Conservation (phyloP, 2,113 vertebrate genomes). For the Catharus bicknelli region DNA sequence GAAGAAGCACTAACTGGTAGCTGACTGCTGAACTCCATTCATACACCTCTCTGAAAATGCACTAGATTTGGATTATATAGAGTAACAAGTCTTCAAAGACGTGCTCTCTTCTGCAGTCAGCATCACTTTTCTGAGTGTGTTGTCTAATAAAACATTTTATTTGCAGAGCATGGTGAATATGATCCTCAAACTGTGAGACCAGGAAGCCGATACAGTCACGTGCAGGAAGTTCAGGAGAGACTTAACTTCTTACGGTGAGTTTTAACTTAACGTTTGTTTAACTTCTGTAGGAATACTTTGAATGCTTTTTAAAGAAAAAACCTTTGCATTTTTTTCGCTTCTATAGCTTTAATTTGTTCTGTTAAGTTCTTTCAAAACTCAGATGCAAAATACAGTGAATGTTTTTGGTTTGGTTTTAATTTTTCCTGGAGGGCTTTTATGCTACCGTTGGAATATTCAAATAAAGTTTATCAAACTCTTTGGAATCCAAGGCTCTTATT, state of each 20-base stretch:
- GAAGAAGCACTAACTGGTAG: background rate
- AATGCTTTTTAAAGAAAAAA: background rate
- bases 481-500: background rate
- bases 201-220: slow-evolving; percentile 97
- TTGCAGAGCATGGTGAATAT: slow-evolving; percentile 93
- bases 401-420: fast-evolving
- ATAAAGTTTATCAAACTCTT: background rate
- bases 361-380: background rate
- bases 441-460: background rate
- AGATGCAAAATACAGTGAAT: background rate
- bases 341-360: background rate
- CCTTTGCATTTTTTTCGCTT: background rate
- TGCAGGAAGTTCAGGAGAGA: slow-evolving; percentile 97
- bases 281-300: background rate
- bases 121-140: background rate
- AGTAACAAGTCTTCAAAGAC: background rate
- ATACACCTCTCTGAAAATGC: background rate
- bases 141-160: slow-evolving; percentile 33
- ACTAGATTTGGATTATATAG: background rate
- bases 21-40: background rate
- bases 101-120: background rate
- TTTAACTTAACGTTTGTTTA: background rate
- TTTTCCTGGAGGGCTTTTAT: background rate
- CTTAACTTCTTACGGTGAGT: slow-evolving; percentile 95
- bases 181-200: slow-evolving; percentile 97